Base-by-base conservation (phyloP, 2,797 vertebrate species). In the Amblyraja radiata region DNA sequence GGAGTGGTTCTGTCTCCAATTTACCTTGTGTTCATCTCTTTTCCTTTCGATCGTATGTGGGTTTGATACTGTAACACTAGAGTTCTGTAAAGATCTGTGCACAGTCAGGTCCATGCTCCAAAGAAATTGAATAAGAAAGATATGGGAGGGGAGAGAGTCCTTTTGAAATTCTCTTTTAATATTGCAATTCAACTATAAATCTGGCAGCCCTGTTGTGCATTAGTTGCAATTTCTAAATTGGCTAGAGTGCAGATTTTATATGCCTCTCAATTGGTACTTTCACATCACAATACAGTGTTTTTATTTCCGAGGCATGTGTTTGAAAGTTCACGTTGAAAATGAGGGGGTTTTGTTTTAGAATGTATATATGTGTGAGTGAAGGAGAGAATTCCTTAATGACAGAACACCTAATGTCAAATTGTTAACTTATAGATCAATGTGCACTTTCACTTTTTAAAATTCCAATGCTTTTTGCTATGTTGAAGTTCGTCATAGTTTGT, bases 401-500 rank as follows among this genome's bases (percentile, higher is more conserved):
- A 39, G 5, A 74, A 76, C 68, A n/a, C 76, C 68, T 39, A 10
- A 96, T 96, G 94, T 96, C 71, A 74, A 95, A 95, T 95, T 95
- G 94, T 95, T 96, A 95, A 96, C 95, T 96, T 97, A 93, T 94
- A 96, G 96, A 96, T 97, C 97, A 96, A 96, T 97, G 96, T 97
- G 97, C 97, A 98, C 98, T 98, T 98, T 98, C 96, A 97, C 94
- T 95, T 96, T 95, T 94, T 2, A 46, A 46, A 46, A 95, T 97
- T 95, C 95, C 96, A 95, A 97, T 97, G 96, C 97, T 97, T 97
- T 96, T 96, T 94, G 95, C 96, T 92, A 95, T 77, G 28, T 93
- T 36, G 95, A 96, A 96, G 95, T 97, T 91, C 71, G 88, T 91
- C 88, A 54, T 54, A 92, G 95, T 96, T 95, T 95, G 96, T 97